Evolutionary conservation across 2,888 invertebrate genomes (phyloP), one percentile per base, ranked within the genome.

Genomic region (Pristionchus entomophagus): DNA sequence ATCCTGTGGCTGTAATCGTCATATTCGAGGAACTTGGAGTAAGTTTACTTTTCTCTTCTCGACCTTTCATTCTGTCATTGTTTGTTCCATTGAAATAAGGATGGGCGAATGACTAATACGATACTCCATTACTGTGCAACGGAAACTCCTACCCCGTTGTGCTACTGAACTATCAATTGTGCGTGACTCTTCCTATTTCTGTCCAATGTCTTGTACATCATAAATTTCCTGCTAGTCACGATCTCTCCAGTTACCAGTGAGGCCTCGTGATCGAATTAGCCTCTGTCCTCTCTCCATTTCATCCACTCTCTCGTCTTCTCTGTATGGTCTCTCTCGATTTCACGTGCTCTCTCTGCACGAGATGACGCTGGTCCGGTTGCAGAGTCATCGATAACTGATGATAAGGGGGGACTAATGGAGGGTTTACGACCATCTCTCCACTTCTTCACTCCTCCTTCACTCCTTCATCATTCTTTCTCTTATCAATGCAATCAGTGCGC

Each of bases 1-100:
- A 93, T 84, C 93, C 93, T 17, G 92, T 93, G 26, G 93, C 93
- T n/a, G 93, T 93, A 14, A 92, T 93, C 86, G 92, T 92, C 85
- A 93, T 93, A 87, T 93, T 93, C 86, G 93, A 93, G 81, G 92
- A 93, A 86, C 88, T 93, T 32, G 90, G 91, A 41, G 92, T 90
- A 65, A 85, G 88, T 87, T 59, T 17, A 49, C 78, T 62, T 41
- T 59, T 35, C 19, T 41, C 19, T 12, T n/a, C 29, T 59, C 26
- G 14, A 35, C 65, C 12, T 65, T 65, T n/a, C n/a, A n/a, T 32
- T 65, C 32, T 32, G 14, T 65, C 65, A 26, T 65, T 65, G n/a
- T 32, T 19, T n/a, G 26, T 32, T 17, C 22, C 17, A 6, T 26
- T 26, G 59, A 45, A 10, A 45, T 45, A 6, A 14, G 14, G 45